These are phyloP conservation scores for Paramormyrops hopkinsi DNA, from an alignment of 2,797 vertebrate genomes.

Conservation along the genomic window DNA sequence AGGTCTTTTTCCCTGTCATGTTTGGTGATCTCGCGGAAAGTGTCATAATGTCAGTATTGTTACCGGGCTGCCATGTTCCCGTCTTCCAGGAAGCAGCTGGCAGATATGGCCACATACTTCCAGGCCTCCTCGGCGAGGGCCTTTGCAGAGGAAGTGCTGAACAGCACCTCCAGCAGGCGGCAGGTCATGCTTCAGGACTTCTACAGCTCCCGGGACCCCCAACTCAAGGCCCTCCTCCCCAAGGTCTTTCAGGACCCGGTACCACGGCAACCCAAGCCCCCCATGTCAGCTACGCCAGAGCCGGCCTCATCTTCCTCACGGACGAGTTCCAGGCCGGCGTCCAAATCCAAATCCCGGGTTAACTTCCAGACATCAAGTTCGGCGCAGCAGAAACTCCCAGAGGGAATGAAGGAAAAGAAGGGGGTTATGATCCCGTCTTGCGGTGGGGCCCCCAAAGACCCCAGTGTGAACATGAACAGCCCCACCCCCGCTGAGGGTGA, in stretches of 20 bases:
- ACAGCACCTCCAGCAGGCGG: conserved; percentile 64
- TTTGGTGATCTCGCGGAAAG: not conserved
- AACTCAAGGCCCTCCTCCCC: conserved; percentile 54
- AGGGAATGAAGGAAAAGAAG: not conserved
- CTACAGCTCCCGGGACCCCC: conserved; percentile 66
- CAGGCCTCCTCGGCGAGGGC: conserved; percentile 59
- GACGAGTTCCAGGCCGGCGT: not conserved
- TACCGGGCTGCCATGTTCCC: not conserved
- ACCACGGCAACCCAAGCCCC: conserved; percentile 25
- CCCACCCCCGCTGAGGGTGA: not conserved
- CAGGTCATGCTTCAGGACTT: conserved; percentile 69
- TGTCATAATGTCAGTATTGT: not conserved
- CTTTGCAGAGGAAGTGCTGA: conserved; percentile 66
- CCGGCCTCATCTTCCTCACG: conserved; percentile 17
- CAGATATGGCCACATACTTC: conserved; percentile 75
- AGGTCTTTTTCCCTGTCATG: not conserved
- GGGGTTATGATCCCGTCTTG: not conserved
- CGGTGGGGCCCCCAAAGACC: not conserved
- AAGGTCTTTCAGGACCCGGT: conserved; percentile 48
- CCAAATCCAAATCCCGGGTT: conserved; percentile 20
- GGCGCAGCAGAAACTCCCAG: conserved; percentile 18
- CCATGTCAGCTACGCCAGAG: not conserved
- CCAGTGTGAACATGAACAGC: not conserved
- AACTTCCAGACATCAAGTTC: conserved; percentile 14
- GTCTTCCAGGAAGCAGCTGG: conserved; percentile 74